Conservation (phyloP, 1,140 invertebrate species). For the Mizuhopecten yessoensis region DNA sequence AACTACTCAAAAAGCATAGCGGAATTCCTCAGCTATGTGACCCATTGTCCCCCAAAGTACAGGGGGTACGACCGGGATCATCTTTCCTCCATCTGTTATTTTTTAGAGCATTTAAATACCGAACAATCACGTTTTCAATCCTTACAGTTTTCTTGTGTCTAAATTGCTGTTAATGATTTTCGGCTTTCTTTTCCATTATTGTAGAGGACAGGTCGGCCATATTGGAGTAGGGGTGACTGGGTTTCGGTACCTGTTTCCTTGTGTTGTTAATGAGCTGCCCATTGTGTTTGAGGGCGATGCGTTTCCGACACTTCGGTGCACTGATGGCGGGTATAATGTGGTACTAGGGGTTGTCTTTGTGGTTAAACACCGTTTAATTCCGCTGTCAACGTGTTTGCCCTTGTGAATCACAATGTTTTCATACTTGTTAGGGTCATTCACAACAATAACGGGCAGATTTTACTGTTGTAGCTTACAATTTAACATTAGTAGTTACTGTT, state of each 20-base stretch:
- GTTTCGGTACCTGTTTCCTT: not conserved
- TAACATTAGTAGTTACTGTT: not conserved
- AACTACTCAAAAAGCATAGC: slow-evolving; percentile 10
- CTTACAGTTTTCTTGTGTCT: not conserved
- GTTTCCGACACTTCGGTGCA: not conserved
- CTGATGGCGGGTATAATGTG: not conserved
- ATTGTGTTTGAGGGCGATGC: not conserved
- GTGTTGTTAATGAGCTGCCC: not conserved
- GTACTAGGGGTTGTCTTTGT: not conserved
- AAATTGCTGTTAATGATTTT: slow-evolving; percentile 28
- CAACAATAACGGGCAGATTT: not conserved
- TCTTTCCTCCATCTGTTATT: slow-evolving; percentile 47
- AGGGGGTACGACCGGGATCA: slow-evolving; percentile 15
- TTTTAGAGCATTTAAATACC: slow-evolving; percentile 40
- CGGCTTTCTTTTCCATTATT: slow-evolving; percentile 18
- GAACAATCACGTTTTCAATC: not conserved
- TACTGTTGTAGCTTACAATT: not conserved
- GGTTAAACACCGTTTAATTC: not conserved
- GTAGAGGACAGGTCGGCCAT: not conserved
- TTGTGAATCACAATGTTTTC: slow-evolving; percentile 9
- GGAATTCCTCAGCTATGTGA: slow-evolving; percentile 38
- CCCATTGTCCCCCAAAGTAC: not conserved
- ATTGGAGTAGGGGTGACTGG: not conserved
- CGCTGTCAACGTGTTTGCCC: not conserved
- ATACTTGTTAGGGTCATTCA: not conserved